Percentiles rank a stretch among this genome's conserved stretches.
These are phyloP conservation scores for Illadopsis cleaveri DNA, from an alignment of 2,113 vertebrate species.

Conservation along the genomic window DNA sequence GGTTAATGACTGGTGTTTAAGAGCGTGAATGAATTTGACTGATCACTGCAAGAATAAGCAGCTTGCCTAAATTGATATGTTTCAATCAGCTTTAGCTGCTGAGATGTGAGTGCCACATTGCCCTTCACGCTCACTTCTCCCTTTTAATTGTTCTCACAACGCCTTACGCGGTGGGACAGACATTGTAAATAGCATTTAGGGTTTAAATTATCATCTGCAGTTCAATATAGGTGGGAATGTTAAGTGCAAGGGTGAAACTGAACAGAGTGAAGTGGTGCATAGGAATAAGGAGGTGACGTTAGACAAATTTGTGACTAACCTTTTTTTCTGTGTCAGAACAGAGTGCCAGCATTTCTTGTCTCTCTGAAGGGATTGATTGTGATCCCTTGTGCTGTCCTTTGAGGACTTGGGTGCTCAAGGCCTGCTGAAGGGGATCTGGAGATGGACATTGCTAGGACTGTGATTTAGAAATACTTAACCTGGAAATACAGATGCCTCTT, in stretches of 20 bases:
- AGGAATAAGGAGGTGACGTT: not conserved
- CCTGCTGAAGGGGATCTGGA: not conserved
- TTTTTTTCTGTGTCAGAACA: not conserved
- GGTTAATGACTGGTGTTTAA: not conserved
- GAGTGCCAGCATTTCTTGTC: not conserved
- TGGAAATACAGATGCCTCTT: not conserved
- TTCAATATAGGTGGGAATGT: not conserved
- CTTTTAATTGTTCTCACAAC: not conserved
- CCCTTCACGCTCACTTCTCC: not conserved
- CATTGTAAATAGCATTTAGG: not conserved
- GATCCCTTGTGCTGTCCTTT: not conserved
- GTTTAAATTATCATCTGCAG: not conserved
- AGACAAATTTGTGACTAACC: not conserved
- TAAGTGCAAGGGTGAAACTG: not conserved
- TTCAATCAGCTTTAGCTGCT: not conserved
- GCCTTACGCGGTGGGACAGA: not conserved
- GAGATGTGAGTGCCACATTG: not conserved
- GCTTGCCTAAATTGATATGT: not conserved
- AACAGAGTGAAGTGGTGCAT: not conserved
- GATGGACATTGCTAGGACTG: not conserved
- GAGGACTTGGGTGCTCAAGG: not conserved
- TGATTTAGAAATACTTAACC: not conserved
- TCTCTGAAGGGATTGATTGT: not conserved
- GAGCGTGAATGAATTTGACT: not conserved
- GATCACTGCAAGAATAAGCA: not conserved